Evolutionary conservation across 2,797 vertebrate species (phyloP).

Genomic region (Microctenopoma lineatum): DNA sequence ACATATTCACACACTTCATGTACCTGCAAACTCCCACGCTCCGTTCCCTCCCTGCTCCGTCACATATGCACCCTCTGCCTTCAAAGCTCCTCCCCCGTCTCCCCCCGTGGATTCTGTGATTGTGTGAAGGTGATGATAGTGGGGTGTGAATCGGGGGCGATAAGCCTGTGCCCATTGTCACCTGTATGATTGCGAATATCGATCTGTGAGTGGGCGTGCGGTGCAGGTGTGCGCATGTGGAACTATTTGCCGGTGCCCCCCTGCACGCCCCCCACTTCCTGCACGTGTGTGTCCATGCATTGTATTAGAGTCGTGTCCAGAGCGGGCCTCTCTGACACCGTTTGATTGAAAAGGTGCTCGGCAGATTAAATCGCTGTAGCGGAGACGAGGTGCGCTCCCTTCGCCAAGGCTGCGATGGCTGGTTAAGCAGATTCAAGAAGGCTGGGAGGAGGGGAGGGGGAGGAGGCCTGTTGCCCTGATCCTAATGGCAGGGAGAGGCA

Average conservation of each 20-base stretch:
- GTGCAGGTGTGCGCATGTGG: background rate
- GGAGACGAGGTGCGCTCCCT: slow-evolving; percentile 42
- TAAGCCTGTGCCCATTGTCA: slow-evolving; percentile 58
- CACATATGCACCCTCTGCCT: slow-evolving; percentile 37
- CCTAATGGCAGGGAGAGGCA: slow-evolving; percentile 63
- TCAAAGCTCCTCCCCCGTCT: background rate
- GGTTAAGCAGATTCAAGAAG: slow-evolving; percentile 60
- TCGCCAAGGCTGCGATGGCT: slow-evolving; percentile 31
- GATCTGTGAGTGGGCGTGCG: slow-evolving; percentile 39
- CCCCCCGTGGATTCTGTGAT: slow-evolving; percentile 51
- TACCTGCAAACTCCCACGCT: slow-evolving; percentile 64
- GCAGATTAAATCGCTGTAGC: slow-evolving; percentile 72
- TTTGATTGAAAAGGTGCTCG: slow-evolving; percentile 71
- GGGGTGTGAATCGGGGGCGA: slow-evolving; percentile 56
- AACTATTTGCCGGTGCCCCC: slow-evolving; percentile 15
- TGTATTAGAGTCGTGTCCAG: slow-evolving; percentile 62
- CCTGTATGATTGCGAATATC: slow-evolving; percentile 67
- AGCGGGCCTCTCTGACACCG: slow-evolving; percentile 63
- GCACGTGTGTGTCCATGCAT: slow-evolving; percentile 70
- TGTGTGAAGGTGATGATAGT: slow-evolving; percentile 61
- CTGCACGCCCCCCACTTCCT: slow-evolving; percentile 51
- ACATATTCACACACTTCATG: slow-evolving; percentile 80
- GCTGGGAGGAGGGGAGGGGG: slow-evolving; percentile 4
- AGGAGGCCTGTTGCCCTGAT: slow-evolving; percentile 59
- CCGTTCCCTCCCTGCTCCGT: slow-evolving; percentile 36